Evolutionary conservation across 1,140 invertebrate species (phyloP).

Genomic region (Holotrichia oblita): DNA sequence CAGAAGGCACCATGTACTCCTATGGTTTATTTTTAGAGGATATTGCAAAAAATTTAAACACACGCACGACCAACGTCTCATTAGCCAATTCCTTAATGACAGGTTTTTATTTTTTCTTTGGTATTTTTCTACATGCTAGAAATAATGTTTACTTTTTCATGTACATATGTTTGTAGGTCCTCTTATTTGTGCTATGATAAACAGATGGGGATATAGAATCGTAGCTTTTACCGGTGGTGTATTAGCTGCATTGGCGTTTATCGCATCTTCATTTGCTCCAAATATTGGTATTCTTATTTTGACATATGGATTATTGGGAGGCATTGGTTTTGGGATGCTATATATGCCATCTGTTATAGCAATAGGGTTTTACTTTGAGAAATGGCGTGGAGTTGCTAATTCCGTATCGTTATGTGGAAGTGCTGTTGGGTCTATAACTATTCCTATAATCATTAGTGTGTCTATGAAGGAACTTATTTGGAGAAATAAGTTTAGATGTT

Average conservation of each 20-base stretch:
- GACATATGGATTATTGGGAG: constrained; percentile 85
- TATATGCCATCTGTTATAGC: too few species aligned
- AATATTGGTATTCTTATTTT: constrained; percentile 79
- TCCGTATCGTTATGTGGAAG: constrained; percentile 83
- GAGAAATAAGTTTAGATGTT: constrained; percentile 64
- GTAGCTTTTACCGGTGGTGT: constrained; percentile 85
- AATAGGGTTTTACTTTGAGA: too few species aligned
- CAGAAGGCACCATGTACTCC: constrained; percentile 82
- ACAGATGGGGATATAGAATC: constrained; percentile 82
- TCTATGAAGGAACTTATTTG: constrained; percentile 64
- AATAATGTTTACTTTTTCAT: constrained; percentile 89
- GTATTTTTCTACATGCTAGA: constrained; percentile 79
- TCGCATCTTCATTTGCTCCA: too few species aligned
- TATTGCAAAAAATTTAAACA: constrained; percentile 66
- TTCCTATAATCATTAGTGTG: constrained; percentile 68
- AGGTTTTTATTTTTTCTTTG: constrained; percentile 79
- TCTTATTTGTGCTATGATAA: constrained; percentile 44
- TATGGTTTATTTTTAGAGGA: too few species aligned
- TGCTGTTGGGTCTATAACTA: constrained; percentile 77
- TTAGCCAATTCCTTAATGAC: too few species aligned
- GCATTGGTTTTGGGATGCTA: too few species aligned
- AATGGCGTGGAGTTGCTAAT: too few species aligned
- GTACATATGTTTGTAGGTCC: too few species aligned
- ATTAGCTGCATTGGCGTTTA: constrained; percentile 75
- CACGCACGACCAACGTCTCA: constrained; percentile 67